Conservation (phyloP, 2,888 invertebrate genomes). For the Mythimna lalbum region DNA sequence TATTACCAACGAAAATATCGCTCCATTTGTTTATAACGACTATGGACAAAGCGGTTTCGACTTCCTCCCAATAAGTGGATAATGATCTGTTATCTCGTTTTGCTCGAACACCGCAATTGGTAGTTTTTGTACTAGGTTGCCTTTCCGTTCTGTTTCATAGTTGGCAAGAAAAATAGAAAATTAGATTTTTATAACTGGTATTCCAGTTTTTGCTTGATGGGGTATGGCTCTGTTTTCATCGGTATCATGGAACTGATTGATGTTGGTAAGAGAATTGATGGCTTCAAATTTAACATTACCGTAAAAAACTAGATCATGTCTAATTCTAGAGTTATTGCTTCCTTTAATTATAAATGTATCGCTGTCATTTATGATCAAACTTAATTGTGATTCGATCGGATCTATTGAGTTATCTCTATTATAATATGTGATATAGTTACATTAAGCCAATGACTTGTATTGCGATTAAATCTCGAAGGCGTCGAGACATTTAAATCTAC, state of each 20-base stretch:
- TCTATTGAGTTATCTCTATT: constrained; percentile 29
- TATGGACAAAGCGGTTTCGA: constrained; percentile 77
- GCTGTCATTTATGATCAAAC: constrained; percentile 22
- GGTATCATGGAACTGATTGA: constrained; percentile 26
- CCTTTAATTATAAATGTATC: constrained; percentile 41
- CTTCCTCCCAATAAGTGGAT: constrained; percentile 88
- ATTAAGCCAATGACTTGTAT: constrained; percentile 39
- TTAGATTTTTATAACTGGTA: constrained; percentile 55
- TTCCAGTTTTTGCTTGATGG: constrained; percentile 31
- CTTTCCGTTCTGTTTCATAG: constrained; percentile 77
- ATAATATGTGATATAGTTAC: constrained; percentile 39
- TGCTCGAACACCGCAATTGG: constrained; percentile 78
- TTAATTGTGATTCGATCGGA: constrained; percentile 23
- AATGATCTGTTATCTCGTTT: constrained; percentile 84
- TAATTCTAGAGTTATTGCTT: constrained; percentile 49
- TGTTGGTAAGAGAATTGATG: constrained; percentile 9
- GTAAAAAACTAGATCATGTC: constrained; percentile 16
- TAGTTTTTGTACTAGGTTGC: constrained; percentile 74
- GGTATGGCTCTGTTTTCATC: constrained; percentile 29
- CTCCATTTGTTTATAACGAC: constrained; percentile 79
- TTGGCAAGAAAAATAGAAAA: constrained; percentile 62
- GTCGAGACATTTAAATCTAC: constrained; percentile 45
- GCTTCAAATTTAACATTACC: constrained; percentile 11
- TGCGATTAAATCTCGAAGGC: constrained; percentile 52
- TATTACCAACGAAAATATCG: constrained; percentile 66